A percentile compares a stretch with the other conserved stretches of the same genome.
Conservation (phyloP, 2,888 invertebrate species). For the Agonopterix alstromeriana region DNA sequence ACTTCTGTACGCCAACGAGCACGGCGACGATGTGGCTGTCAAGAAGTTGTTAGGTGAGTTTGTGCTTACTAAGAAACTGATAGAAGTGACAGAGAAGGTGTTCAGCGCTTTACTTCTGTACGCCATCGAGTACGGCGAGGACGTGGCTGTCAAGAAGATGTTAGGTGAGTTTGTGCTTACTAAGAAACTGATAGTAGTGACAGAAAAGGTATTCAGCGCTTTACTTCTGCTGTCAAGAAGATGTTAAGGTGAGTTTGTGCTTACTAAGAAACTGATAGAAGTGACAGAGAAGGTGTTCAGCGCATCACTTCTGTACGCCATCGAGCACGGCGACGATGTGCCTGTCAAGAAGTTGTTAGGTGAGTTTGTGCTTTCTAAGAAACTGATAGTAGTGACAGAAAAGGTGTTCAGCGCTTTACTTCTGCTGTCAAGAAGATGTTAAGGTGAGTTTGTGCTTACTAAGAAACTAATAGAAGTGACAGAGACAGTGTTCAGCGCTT, state of each 20-base stretch:
- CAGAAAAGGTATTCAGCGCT: too few relatives aligned
- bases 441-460: too few relatives aligned
- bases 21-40: too few relatives aligned
- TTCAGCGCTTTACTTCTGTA: conserved; percentile 53
- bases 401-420: too few relatives aligned
- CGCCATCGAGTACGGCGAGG: conserved; percentile 54
- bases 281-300: conserved; percentile 52
- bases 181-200: too few relatives aligned
- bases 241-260: conserved; percentile 37
- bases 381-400: too few relatives aligned
- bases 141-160: conserved; percentile 46
- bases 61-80: neutral
- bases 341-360: conserved; percentile 56
- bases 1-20: conserved; percentile 54
- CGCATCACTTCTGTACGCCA: conserved; percentile 54
- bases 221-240: conserved; percentile 35
- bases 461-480: too few relatives aligned
- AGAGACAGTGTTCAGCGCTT: too few relatives aligned
- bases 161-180: conserved; percentile 31
- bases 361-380: conserved; percentile 12
- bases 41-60: conserved; percentile 50
- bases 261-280: neutral
- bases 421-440: too few relatives aligned
- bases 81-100: conserved; percentile 42
- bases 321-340: conserved; percentile 46